Evolutionary conservation across 2,888 invertebrate genomes (phyloP).

Genomic region (Cyaniris semiargus): DNA sequence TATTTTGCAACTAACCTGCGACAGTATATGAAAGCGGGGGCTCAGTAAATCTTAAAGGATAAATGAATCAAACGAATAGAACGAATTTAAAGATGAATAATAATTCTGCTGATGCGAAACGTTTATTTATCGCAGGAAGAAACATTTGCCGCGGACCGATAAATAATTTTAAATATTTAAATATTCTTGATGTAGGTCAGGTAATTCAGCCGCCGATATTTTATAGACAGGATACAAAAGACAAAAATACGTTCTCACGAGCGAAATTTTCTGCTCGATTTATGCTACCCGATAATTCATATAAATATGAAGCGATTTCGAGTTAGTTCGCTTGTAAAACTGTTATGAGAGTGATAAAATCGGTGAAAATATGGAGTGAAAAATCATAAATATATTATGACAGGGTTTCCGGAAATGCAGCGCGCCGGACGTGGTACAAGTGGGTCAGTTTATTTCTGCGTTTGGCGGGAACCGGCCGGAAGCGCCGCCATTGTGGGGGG

Average conservation of each 20-base stretch:
- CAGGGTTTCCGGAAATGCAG: slow-evolving; percentile 77
- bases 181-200: background rate
- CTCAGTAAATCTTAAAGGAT: background rate
- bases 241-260: slow-evolving; percentile 20
- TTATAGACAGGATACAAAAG: slow-evolving; percentile 27
- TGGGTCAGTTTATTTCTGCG: slow-evolving; percentile 79
- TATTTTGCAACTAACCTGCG: slow-evolving; percentile 10
- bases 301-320: slow-evolving; percentile 17
- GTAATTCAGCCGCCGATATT: background rate
- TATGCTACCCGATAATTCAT: background rate
- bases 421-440: slow-evolving; percentile 73
- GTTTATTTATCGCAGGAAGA: background rate
- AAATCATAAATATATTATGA: slow-evolving; percentile 75
- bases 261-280: background rate
- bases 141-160: background rate
- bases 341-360: slow-evolving; percentile 37
- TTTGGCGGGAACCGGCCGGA: slow-evolving; percentile 81
- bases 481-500: slow-evolving; percentile 77
- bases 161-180: slow-evolving; percentile 2
- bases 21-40: background rate
- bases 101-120: background rate
- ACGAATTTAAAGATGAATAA: background rate
- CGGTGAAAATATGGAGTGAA: slow-evolving; percentile 42
- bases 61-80: background rate
- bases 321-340: slow-evolving; percentile 30